phyloP scores from a whole-genome alignment of 2,113 vertebrate species.

The Alligator sinensis region DNA sequence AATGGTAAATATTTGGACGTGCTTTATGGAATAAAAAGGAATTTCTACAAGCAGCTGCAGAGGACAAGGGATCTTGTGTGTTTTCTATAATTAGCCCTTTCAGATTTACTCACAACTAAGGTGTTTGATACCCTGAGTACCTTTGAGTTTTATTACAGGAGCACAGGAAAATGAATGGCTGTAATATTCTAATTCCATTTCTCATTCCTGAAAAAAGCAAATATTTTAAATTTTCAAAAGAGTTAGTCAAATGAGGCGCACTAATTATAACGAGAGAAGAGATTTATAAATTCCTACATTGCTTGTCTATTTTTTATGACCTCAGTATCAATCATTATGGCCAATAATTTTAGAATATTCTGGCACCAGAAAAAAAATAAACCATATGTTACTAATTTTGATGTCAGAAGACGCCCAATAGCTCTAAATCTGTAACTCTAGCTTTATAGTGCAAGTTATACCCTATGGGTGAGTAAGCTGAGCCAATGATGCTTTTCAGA shows the following conservation, averaged over 20 bases:
- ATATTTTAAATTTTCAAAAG: neutral
- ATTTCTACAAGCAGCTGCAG: neutral
- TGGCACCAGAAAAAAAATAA: constrained; percentile 1
- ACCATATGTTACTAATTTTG: constrained; percentile 55
- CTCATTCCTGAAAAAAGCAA: neutral
- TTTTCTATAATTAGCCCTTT: neutral
- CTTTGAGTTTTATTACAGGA: neutral
- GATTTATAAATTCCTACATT: neutral
- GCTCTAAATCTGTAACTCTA: constrained; percentile 54
- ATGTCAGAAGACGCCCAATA: constrained; percentile 58
- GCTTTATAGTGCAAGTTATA: constrained; percentile 19
- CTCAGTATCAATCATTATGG: neutral
- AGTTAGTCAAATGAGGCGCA: neutral
- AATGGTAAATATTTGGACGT: neutral
- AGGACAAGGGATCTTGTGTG: neutral
- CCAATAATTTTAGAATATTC: neutral
- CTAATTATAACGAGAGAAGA: neutral
- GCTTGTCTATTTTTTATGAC: neutral
- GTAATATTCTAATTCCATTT: neutral
- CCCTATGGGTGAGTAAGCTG: constrained; percentile 35
- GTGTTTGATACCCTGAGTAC: neutral
- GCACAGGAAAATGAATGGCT: neutral
- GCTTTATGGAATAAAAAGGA: neutral
- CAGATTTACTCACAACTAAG: neutral
- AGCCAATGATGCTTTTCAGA: neutral